Conservation (phyloP, 1,140 invertebrate genomes). For the Octopus sinensis region DNA sequence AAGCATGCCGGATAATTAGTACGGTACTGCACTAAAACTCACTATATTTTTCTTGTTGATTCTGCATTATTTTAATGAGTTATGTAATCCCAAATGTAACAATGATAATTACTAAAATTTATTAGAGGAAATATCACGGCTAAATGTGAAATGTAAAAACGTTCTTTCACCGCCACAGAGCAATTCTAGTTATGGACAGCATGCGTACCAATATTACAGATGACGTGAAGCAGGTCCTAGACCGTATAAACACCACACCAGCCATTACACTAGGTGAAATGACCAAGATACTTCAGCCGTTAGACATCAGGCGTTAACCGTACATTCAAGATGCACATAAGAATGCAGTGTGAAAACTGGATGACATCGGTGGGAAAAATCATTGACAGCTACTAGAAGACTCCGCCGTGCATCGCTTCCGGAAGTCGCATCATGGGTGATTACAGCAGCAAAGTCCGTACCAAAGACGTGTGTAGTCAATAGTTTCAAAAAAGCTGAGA, state of each 20-base stretch:
- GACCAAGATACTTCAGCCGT: slow-evolving; percentile 38
- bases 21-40: no score
- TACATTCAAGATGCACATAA: slow-evolving; percentile 35
- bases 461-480: slow-evolving; percentile 10
- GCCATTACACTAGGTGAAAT: slow-evolving; percentile 35
- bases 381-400: slow-evolving; percentile 25
- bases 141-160: no score
- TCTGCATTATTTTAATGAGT: no score
- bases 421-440: slow-evolving; percentile 19
- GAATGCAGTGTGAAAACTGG: slow-evolving; percentile 16
- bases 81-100: no score
- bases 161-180: slow-evolving; percentile 16
- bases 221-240: slow-evolving; percentile 17
- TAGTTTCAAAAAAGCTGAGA: slow-evolving; percentile 19
- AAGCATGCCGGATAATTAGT: no score
- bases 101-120: no score
- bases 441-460: slow-evolving; percentile 19
- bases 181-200: slow-evolving; percentile 29
- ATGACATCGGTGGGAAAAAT: slow-evolving; percentile 27
- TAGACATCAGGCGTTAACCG: slow-evolving; percentile 37
- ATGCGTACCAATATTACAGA: slow-evolving; percentile 29
- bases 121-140: no score
- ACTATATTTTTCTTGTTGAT: no score
- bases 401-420: slow-evolving; percentile 15
- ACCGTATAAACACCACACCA: slow-evolving; percentile 21